Evolutionary conservation across 2,797 vertebrate species (phyloP).

Genomic region (Lepidocolaptes lacrymiger): DNA sequence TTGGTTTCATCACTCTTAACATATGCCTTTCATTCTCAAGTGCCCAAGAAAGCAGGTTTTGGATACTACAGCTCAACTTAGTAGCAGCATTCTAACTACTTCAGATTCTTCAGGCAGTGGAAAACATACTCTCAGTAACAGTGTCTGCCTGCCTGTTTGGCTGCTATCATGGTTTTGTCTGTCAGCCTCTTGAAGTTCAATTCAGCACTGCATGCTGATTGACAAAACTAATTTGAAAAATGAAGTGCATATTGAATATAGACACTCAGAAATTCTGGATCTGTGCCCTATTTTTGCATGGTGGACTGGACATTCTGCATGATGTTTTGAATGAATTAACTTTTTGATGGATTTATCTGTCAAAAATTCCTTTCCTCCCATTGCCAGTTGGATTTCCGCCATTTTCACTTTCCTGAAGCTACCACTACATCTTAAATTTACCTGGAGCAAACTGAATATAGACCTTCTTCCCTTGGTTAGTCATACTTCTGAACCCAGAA

Average conservation of each 20-base stretch:
- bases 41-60: neutral
- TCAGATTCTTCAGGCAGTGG: neutral
- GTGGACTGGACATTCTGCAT: neutral
- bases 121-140: neutral
- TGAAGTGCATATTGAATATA: neutral
- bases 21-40: neutral
- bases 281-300: neutral
- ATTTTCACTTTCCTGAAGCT: neutral
- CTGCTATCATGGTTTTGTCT: neutral
- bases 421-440: accelerated
- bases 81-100: neutral
- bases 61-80: neutral
- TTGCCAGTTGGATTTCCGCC: neutral
- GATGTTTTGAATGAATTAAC: neutral
- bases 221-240: neutral
- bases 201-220: neutral
- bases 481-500: neutral
- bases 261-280: neutral
- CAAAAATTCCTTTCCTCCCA: neutral
- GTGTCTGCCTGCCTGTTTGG: neutral
- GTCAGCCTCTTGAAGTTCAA: neutral
- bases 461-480: neutral
- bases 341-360: neutral
- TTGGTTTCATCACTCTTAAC: neutral
- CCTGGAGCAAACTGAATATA: neutral